Evolutionary conservation across 2,113 vertebrate genomes (phyloP), one percentile per base, ranked within the genome.

Genomic region (Ctenomys sociabilis): DNA sequence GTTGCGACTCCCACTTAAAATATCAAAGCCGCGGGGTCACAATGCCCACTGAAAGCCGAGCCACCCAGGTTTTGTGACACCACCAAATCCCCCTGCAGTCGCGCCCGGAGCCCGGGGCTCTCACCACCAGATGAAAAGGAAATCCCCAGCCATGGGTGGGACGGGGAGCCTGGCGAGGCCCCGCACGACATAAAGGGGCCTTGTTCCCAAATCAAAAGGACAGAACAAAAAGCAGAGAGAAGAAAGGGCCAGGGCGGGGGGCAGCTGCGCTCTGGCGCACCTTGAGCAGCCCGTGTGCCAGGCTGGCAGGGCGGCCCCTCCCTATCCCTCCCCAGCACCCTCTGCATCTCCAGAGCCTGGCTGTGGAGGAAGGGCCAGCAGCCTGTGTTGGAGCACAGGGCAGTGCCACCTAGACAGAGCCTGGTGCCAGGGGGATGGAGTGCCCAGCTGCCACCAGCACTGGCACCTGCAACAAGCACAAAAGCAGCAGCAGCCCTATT

Each of bases 31-130:
- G 91, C 68, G 88, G 98, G 98, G 98, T 98, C 98, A 99, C 99
- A 99, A 99, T 99, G 98, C 99, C 98, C 98, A 98, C 98, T 99
- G 99, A 99, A 99, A 99, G 99, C 98, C 98, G 99, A 99, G 99
- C 99, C 99, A 99, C 97, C 97, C 98, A 97, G 99, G 99, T 99
- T 99, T 99, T 99, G 98, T 99, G 99, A 99, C 99, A 99, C 98
- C 97, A 97, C 95, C 97, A 97, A 97, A 96, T 97, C 98, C 98
- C 98, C 98, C 98, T 93, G 96, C 97, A 54, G 37, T 86, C 59
- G 95, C 92, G 93, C 98, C 96, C 95, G 32, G 68, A 97, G 96
- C 93, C 97, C 97, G 95, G 98, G 98, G 97, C 98, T 98, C 98
- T 97, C 97, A 98, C 98, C 86, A 63, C 98, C 94, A 93, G 98